These are phyloP conservation scores for Cantharis rustica DNA, from an alignment of 2,888 invertebrate genomes.

Conservation along the genomic window DNA sequence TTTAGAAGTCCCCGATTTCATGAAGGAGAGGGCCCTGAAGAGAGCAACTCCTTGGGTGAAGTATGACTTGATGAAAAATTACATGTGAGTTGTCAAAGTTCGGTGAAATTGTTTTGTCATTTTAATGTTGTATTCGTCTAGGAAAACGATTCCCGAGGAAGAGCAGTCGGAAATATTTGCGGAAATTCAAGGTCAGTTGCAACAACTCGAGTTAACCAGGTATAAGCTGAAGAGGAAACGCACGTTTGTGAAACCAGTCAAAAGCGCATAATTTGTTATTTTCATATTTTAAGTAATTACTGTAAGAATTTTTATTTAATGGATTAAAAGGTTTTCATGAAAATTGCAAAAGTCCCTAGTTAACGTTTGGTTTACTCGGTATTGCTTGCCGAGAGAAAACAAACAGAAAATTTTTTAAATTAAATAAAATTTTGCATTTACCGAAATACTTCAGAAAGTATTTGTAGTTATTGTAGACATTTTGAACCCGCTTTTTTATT, in stretches of 20 bases:
- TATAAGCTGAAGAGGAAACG: slow-evolving; percentile 66
- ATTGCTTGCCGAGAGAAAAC: no score
- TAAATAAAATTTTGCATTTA: no score
- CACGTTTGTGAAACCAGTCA: slow-evolving; percentile 64
- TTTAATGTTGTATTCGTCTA: slow-evolving; percentile 50
- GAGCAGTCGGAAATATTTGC: slow-evolving; percentile 85
- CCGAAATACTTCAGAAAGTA: no score
- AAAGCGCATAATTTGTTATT: slow-evolving; percentile 49
- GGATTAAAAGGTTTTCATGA: not conserved
- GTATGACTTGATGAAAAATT: slow-evolving; percentile 92
- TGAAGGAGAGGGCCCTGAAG: slow-evolving; percentile 59
- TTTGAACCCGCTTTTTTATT: no score
- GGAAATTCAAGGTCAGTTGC: slow-evolving; percentile 78
- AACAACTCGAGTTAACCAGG: slow-evolving; percentile 70
- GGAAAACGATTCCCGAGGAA: slow-evolving; percentile 83
- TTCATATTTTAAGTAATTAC: not conserved
- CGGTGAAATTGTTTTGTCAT: slow-evolving; percentile 12
- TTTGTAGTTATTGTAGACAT: no score
- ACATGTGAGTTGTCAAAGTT: slow-evolving; percentile 63
- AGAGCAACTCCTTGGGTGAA: slow-evolving; percentile 80
- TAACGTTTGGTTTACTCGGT: no score
- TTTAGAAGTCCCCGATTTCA: slow-evolving; percentile 47
- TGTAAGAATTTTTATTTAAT: not conserved
- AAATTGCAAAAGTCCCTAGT: no score
- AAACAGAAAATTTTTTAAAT: no score